phyloP scores from a whole-genome alignment of 2,888 invertebrate species.

The Euproctis similis region DNA sequence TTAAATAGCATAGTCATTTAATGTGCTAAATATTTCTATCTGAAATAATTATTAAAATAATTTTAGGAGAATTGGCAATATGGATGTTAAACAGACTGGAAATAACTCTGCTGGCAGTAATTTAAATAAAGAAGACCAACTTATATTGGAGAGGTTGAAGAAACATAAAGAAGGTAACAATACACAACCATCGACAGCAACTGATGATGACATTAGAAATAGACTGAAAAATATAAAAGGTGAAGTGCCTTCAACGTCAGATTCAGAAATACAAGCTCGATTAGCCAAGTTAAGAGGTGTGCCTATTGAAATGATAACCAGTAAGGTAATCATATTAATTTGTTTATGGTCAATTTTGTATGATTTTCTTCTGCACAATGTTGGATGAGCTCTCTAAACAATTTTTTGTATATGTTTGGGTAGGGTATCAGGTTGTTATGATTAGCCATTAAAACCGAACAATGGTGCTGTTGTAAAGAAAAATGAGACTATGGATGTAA shows the following conservation, averaged over 20 bases:
- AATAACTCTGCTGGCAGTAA: constrained; percentile 13
- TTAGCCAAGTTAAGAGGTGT: constrained; percentile 81
- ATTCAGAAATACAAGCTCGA: constrained; percentile 79
- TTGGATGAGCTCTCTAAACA: too few relatives aligned
- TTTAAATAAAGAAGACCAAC: constrained; percentile 71
- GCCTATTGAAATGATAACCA: constrained; percentile 33
- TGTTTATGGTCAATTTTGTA: too few relatives aligned
- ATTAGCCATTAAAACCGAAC: too few relatives aligned
- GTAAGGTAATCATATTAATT: constrained; percentile 48
- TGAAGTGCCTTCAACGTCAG: constrained; percentile 63
- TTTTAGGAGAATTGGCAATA: constrained; percentile 18
- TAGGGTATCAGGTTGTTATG: too few relatives aligned
- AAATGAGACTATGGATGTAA: too few relatives aligned
- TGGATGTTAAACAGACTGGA: constrained; percentile 5
- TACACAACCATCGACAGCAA: constrained; percentile 16
- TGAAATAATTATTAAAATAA: constrained; percentile 8
- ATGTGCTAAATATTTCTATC: neutral
- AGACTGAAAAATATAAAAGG: constrained; percentile 52
- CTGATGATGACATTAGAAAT: constrained; percentile 40
- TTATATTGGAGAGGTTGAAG: constrained; percentile 80
- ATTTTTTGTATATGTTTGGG: too few relatives aligned
- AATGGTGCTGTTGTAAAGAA: too few relatives aligned
- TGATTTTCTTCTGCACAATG: too few relatives aligned
- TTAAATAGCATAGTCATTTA: too few relatives aligned
- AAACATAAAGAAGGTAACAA: constrained; percentile 78